These are phyloP conservation scores for Cygnus buccinator DNA, from an alignment of 2,113 vertebrate species.

Conservation along the genomic window DNA sequence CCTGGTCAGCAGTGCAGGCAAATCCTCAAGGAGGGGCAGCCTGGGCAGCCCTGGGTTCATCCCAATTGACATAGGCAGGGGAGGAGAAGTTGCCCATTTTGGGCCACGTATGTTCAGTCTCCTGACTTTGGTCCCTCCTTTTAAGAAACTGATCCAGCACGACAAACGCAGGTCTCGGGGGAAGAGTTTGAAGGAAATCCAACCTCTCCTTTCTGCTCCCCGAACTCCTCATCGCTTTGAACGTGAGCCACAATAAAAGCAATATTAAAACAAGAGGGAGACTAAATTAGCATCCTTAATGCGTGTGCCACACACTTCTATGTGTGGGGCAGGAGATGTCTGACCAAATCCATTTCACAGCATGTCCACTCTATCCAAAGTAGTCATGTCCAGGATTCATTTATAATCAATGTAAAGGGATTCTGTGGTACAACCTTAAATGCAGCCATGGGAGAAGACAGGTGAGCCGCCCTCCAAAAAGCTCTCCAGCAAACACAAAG, in stretches of 20 bases:
- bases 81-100: not conserved
- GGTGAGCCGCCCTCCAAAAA: not conserved
- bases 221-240: not conserved
- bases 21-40: not conserved
- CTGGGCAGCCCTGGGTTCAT: not conserved
- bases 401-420: not conserved
- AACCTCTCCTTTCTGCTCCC: not conserved
- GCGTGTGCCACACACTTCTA: not conserved
- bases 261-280: not conserved
- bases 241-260: not conserved
- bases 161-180: not conserved
- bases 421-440: not conserved
- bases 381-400: not conserved
- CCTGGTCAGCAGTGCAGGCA: not conserved
- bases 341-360: not conserved
- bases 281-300: not conserved
- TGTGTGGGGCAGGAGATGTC: fast-evolving
- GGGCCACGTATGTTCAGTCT: not conserved
- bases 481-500: not conserved
- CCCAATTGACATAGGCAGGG: not conserved
- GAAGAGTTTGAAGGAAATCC: not conserved
- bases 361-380: not conserved
- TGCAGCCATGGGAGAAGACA: not conserved
- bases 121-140: not conserved
- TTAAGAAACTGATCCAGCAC: not conserved